Base-by-base conservation (phyloP, 2,888 invertebrate genomes). In the Embidobia sp. region DNA sequence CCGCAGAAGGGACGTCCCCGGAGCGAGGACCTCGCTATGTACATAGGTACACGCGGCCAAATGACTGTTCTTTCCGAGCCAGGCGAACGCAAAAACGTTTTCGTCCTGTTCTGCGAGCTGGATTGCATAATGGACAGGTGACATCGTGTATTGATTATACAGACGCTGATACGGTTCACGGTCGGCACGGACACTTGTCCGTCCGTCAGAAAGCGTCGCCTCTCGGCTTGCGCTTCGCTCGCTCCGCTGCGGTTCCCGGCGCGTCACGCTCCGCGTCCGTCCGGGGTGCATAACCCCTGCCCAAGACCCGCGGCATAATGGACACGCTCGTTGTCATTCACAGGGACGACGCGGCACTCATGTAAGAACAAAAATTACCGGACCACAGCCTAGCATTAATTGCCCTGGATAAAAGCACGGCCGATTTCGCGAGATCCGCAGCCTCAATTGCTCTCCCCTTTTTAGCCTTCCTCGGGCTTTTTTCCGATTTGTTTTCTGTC, bases 191-290 rank as follows among this genome's bases (percentile, higher is more conserved):
- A 59, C 72, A 73, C 76, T 59, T 57, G 55, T 42, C 61, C 22
- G 63, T 18, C 40, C 66, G 57, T 48, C 67, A 67, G 70, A 70
- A 75, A 70, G 70, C 69, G 74, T 64, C 82, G 78, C 81, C 83
- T 82, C 82, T 82, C 79, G 83, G 82, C 84, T 81, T 81, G 83
- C 85, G 83, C 82, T 80, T 82, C 79, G 76, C 80, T 82, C 61
- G 64, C 75, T 81, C 22, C 51, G 51, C 26, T 22, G 29, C 46
- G 42, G 19, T 57, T 57, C 57, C 42, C 46, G 59, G 35, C 15
- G 40, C 29, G 85, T 86, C 87, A 86, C 82, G 86, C 85, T 86
- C 84, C 80, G 85, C 64, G 84, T 84, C 80, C 81, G 80, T 74
- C 81, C 83, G 83, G 84, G 59, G 63, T 69, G 42, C 29, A 74